Evolutionary conservation across 2,113 vertebrate genomes (phyloP), one percentile per base, ranked within the genome.

Genomic region (Anhinga anhinga): DNA sequence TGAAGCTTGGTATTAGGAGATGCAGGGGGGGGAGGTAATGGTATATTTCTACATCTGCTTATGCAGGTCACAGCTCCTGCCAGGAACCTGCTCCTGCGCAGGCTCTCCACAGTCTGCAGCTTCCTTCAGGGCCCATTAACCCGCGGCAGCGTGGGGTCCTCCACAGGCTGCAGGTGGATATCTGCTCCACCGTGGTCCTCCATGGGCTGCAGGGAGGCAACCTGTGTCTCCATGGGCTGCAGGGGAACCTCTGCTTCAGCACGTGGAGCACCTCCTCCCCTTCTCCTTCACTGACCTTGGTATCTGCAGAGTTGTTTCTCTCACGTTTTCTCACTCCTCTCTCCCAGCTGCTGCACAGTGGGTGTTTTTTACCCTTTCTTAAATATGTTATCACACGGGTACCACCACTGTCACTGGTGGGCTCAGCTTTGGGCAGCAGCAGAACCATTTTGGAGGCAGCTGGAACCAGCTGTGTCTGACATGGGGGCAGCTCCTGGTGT

Each of bases 91-190:
- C 49, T 84, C 32, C 40, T 25, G 10, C 27, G 3, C 5, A 9
- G 49, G 30, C 40, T 65, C 10, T 42, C 30, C 11, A 2, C 7
- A 4, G 36, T 4, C 12, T n/a, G 9, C 62, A 71, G 61, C 16
- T 47, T 79, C 19, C 45, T 62, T 83, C 22, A 30, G 42, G 30
- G 27, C 25, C 16, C 9, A 3, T 12, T 6, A 12, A 3, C 5
- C 20, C 83, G n/a, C 88, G 58, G 12, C 29, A 19, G 8, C 3
- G 2, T 2, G 10, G 52, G 30, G 45, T 71, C 23, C 17, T 74
- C 30, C n/a, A 12, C 0, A 0, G n/a, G 30, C 53, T 58, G 49
- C 71, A 59, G 47, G 8, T 44, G 20, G 5, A n/a, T 63, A 17
- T 42, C 36, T 82, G 20, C 38, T 32, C 45, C 45, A 20, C 45